These are phyloP conservation scores for Noctua comes DNA, from an alignment of 2,888 invertebrate species.

Conservation along the genomic window DNA sequence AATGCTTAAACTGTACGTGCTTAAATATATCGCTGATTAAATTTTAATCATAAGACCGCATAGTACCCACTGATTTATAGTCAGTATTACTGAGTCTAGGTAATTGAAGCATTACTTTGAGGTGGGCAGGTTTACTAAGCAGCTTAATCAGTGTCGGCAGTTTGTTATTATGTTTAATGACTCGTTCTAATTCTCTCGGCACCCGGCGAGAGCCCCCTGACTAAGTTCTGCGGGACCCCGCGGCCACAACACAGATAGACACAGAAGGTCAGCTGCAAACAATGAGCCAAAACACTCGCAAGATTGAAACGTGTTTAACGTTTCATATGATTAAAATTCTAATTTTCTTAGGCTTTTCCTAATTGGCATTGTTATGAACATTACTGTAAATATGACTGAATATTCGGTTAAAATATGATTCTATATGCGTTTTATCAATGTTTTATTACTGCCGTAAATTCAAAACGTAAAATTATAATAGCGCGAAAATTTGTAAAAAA, in stretches of 20 bases:
- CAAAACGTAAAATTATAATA: not conserved
- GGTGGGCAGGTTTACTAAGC: slow-evolving; percentile 71
- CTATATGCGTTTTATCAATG: not conserved
- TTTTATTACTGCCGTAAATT: not conserved
- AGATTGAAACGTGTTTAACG: not conserved
- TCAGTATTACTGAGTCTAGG: slow-evolving; percentile 49
- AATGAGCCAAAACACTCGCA: not conserved
- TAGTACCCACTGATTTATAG: slow-evolving; percentile 57
- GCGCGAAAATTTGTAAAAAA: not conserved
- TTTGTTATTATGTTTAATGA: slow-evolving; percentile 76
- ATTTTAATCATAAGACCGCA: slow-evolving; percentile 61
- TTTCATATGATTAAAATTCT: not conserved
- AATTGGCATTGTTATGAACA: not conserved
- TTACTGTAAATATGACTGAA: not conserved
- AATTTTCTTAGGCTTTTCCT: not conserved
- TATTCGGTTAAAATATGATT: not conserved
- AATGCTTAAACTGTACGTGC: not conserved
- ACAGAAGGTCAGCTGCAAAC: slow-evolving; percentile 4
- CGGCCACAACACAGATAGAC: not conserved
- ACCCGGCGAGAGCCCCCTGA: slow-evolving; percentile 54
- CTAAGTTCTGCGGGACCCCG: slow-evolving; percentile 56
- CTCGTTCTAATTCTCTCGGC: slow-evolving; percentile 71
- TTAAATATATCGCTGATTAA: slow-evolving; percentile 53
- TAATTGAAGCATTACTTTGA: slow-evolving; percentile 70
- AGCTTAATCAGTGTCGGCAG: slow-evolving; percentile 76